These are phyloP conservation scores for Camponotus pennsylvanicus DNA, from an alignment of 1,140 invertebrate species.

Conservation along the genomic window DNA sequence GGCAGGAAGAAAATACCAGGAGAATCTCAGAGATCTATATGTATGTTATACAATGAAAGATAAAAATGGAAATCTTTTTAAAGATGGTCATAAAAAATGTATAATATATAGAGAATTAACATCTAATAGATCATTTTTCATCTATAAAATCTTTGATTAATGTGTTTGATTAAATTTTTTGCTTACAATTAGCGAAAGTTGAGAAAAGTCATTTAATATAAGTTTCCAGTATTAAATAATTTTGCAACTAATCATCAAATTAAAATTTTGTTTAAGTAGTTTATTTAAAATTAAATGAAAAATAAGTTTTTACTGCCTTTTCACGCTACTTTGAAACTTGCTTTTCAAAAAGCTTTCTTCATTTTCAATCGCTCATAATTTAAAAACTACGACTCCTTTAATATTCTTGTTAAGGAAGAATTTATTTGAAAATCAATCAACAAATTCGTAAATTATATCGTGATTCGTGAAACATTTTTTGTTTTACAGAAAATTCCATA, in stretches of 20 bases:
- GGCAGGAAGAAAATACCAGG: neutral
- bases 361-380: slow-evolving; percentile 1
- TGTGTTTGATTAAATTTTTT: neutral
- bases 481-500: no score
- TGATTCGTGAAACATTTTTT: neutral
- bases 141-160: neutral
- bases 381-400: neutral
- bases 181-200: neutral
- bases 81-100: neutral
- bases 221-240: slow-evolving; percentile 40
- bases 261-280: slow-evolving; percentile 41
- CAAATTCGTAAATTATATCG: neutral
- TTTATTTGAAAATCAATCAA: neutral
- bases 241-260: slow-evolving; percentile 46
- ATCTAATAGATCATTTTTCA: neutral
- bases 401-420: slow-evolving; percentile 22
- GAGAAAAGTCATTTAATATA: slow-evolving; percentile 21
- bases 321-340: slow-evolving; percentile 32
- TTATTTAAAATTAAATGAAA: slow-evolving; percentile 39
- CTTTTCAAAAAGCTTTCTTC: neutral
- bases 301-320: slow-evolving; percentile 36
- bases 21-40: neutral
- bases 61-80: neutral
- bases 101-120: neutral
- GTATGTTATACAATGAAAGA: neutral